A percentile compares a stretch with the other conserved stretches of the same genome.
Evolutionary conservation across 2,888 invertebrate species (phyloP).

Genomic region (Andrena marginata): DNA sequence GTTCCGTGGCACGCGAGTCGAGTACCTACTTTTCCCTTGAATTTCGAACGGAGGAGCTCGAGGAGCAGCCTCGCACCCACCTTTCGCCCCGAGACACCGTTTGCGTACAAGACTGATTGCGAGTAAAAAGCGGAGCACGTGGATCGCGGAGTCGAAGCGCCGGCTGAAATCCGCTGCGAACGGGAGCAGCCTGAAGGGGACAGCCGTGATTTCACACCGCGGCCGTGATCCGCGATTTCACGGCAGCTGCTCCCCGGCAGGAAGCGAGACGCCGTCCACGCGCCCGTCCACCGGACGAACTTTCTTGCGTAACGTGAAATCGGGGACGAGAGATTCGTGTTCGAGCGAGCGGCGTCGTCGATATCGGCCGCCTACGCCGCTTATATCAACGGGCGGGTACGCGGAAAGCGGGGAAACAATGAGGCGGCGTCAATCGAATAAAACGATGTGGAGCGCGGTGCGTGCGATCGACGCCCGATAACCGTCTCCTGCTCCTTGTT

Average conservation of each 20-base stretch:
- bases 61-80: too few species aligned
- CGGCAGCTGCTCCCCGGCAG: constrained; percentile 75
- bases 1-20: too few species aligned
- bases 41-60: too few species aligned
- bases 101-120: background rate
- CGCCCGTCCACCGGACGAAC: constrained; percentile 59
- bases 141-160: constrained; percentile 34
- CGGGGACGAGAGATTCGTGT: constrained; percentile 64
- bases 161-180: constrained; percentile 58
- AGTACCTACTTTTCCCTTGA: too few species aligned
- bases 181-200: constrained; percentile 55
- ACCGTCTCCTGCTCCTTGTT: constrained; percentile 51
- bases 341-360: constrained; percentile 14
- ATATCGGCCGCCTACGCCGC: background rate
- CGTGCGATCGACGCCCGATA: constrained; percentile 42
- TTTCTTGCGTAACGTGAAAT: constrained; percentile 79
- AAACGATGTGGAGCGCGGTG: constrained; percentile 55
- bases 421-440: constrained; percentile 40
- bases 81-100: background rate
- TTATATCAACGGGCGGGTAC: background rate
- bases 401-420: constrained; percentile 47
- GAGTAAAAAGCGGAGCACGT: constrained; percentile 30
- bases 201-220: constrained; percentile 75
- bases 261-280: constrained; percentile 76
- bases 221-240: constrained; percentile 74